Evolutionary conservation across 2,888 invertebrate species (phyloP), one percentile per base, ranked within the genome.

Genomic region (Bruchidius siliquastri): DNA sequence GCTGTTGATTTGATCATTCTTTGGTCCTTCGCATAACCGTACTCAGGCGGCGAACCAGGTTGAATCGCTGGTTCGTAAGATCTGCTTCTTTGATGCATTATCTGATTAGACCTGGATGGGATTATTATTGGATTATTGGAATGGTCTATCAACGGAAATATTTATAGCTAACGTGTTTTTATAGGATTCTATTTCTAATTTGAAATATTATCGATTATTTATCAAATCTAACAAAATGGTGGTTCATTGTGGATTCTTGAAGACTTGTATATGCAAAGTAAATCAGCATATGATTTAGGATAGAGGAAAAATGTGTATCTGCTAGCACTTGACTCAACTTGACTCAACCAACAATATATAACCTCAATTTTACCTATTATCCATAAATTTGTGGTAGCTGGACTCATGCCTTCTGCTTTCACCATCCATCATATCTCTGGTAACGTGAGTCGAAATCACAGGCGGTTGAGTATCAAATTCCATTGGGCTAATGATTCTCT

Each of bases 11-110:
- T 86, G 2, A 85, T 82, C 69, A 85, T 79, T 69, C 83, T 78
- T 71, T 82, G 85, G 20, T 87, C 86, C 69, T 88, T 87, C 71
- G 88, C 84, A 79, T 88, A 91, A 70, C 89, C 90, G 75, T 89
- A 90, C 78, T 91, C 88, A 0, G 91, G 91, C 30, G 91, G 89
- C 68, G 90, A 88, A 20, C 90, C 91, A 0, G 90, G 90, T 77
- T 89, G 84, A 13, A 89, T 80, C 78, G 79, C 82, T 0, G 82
- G 82, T 73, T 83, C 83, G 71, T 80, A 80, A 0, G 83, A 83
- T 67, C 82, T 78, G 74, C 82, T 82, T 69, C 83, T 78, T 68
- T 79, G 81, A 18, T 49, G 49, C 13, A 80, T 74, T 21, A 84
- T 76, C 74, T 84, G 83, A 73, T 81, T 82, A 67, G 82, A 81